Base-by-base conservation (phyloP, 2,888 invertebrate species). In the Tupiocoris notatus region DNA sequence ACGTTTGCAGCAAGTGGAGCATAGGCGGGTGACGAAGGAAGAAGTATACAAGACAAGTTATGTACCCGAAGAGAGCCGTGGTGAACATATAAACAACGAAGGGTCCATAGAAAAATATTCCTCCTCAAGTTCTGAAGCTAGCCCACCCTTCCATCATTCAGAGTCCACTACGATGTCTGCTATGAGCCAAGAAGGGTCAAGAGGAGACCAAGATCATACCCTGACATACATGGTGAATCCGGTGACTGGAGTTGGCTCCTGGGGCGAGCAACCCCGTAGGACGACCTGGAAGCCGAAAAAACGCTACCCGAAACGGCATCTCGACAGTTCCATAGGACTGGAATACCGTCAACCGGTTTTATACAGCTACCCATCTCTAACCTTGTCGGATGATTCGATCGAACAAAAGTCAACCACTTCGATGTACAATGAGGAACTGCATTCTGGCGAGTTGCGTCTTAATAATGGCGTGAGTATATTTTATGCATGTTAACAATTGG, bases 161-260 rank as follows among this genome's bases (percentile, higher is more conserved):
- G 66, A 59, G 16, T 17, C 54, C 54, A 20, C 24, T 25, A 59
- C 74, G 1, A 39, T 62, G 21, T 39, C 39, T 3, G 6, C 12
- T 12, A 12, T 12, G 12, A 39, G 39, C 39, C 39, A 39, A 39
- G 39, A 39, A 39, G 6, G 39, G 12, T 3, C 39, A 12, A 39
- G 12, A 39, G 39, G 39, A 39, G 39, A 39, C 39, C 39, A 39
- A 39, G 73, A 76, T 18, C 77, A 77, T 18, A 79, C 79, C 9
- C 56, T 79, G 54, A 78, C 78, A 9, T 80, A 80, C 58, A 78
- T 79, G 77, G 79, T 80, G 9, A 75, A 80, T 54, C 79, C 80
- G 1, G 73, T 54, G 6, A 79, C 79, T 16, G 80, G 80, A 0
- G 59, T 78, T 1, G 80, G 80, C 12, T 70, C 70, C 9, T 80